Evolutionary conservation across 2,797 vertebrate species (phyloP), one percentile per base, ranked within the genome.

Genomic region (Clarias laeviceps): DNA sequence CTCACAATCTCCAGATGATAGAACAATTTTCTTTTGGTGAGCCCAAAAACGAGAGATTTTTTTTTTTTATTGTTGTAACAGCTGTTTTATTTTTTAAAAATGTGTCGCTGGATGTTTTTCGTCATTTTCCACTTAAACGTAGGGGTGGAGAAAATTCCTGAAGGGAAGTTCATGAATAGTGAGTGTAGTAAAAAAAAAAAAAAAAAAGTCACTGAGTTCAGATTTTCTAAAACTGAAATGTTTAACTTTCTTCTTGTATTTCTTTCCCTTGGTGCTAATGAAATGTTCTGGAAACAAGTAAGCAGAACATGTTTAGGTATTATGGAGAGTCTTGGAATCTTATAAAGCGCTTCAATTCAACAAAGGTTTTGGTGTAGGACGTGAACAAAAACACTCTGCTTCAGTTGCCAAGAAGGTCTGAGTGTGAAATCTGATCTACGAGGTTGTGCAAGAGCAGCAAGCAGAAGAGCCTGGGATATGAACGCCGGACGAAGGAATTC

Each of bases 321-420:
- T 50, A 66, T 65, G 22, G 59, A 45, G 29, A n/a, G 9, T 40
- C 17, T 5, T 40, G 68, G 45, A 87, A 81, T 81, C 64, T 45
- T 27, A 64, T 59, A 69, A 77, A 50, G 40, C 50, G 17, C 45
- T 84, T 40, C 72, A 62, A 37, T 80, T 80, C 45, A 65, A 80
- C 59, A 56, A 24, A 37, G 27, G 24, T 37, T 24, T 54, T 29
- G 18, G 18, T 37, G 20, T 24, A 24, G 68, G 57, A 11, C 45
- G 61, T 27, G 70, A 54, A 54, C 40, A 27, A 50, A 50, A 54
- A 56, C n/a, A 6, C 73, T n/a, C 37, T 20, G n/a, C 8, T 32
- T 54, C 74, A 32, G 74, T 8, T 59, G 45, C 72, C 72, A 74
- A n/a, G 72, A 45, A 15, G 27, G 5, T 74, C 72, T 11, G 45